Evolutionary conservation across 2,888 invertebrate genomes (phyloP).

Genomic region (Balanococcus diminutus): DNA sequence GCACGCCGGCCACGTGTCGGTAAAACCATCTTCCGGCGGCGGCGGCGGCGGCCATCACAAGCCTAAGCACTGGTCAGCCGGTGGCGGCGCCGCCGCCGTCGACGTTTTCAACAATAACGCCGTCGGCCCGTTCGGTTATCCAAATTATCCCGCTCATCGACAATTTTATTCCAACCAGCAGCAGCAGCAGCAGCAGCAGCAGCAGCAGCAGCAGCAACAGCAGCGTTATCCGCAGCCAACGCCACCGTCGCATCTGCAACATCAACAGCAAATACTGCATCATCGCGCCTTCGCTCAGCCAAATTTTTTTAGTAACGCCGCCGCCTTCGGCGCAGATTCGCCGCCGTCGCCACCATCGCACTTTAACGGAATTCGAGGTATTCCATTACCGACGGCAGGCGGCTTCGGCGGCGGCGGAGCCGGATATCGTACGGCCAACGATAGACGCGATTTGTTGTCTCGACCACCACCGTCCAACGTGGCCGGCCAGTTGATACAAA

Average conservation of each 20-base stretch:
- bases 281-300: not conserved
- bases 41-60: slow-evolving; percentile 20
- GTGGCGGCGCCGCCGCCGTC: not conserved
- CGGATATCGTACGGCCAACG: not conserved
- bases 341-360: not conserved
- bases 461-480: not conserved
- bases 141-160: not conserved
- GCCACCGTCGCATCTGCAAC: not conserved
- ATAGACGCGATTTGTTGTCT: not conserved
- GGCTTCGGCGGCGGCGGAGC: not conserved
- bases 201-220: not conserved
- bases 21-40: slow-evolving; percentile 16
- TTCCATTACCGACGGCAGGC: too few species aligned
- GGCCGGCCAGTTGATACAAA: not conserved
- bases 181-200: not conserved
- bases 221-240: not conserved
- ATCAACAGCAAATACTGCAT: not conserved
- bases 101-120: not conserved
- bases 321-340: not conserved
- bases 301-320: not conserved
- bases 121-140: not conserved
- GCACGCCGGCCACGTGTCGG: slow-evolving; percentile 6
- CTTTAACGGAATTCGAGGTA: too few species aligned
- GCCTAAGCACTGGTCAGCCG: not conserved
- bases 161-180: not conserved